phyloP scores from a whole-genome alignment of 2,113 vertebrate genomes.

The Lota lota region DNA sequence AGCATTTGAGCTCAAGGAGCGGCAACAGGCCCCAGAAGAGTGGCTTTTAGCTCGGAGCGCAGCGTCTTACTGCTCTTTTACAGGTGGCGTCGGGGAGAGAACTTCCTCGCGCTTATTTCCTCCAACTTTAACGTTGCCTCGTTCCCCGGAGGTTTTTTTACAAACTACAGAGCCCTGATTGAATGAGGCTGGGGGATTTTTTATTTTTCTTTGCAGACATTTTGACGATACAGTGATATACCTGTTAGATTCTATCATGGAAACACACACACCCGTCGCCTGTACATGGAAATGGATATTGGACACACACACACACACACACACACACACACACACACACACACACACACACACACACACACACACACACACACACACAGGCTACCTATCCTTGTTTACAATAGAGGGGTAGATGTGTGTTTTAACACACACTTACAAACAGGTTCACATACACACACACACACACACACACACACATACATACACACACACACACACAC shows the following conservation, averaged over 20 bases:
- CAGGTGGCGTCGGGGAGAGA: conserved; percentile 52
- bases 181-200: conserved; percentile 59
- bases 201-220: conserved; percentile 46
- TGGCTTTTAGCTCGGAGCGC: conserved; percentile 45
- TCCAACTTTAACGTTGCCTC: conserved; percentile 55
- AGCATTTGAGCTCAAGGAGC: conserved; percentile 71
- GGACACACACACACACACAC: background rate
- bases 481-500: too few relatives aligned
- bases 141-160: conserved; percentile 57
- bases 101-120: conserved; percentile 67
- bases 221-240: conserved; percentile 44
- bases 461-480: too few relatives aligned
- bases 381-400: background rate
- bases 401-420: too few relatives aligned
- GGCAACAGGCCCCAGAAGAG: conserved; percentile 73
- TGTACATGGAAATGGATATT: conserved; percentile 8
- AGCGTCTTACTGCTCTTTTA: too few relatives aligned
- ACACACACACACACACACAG: background rate
- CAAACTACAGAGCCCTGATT: conserved; percentile 50
- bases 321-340: conserved; percentile 17
- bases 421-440: too few relatives aligned
- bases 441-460: too few relatives aligned
- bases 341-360: conserved; percentile 8
- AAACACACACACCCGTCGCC: conserved; percentile 24
- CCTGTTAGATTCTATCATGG: too few relatives aligned